Evolutionary conservation across 1,140 invertebrate genomes (phyloP), one percentile per base, ranked within the genome.

Genomic region (Temnothorax longispinosus): DNA sequence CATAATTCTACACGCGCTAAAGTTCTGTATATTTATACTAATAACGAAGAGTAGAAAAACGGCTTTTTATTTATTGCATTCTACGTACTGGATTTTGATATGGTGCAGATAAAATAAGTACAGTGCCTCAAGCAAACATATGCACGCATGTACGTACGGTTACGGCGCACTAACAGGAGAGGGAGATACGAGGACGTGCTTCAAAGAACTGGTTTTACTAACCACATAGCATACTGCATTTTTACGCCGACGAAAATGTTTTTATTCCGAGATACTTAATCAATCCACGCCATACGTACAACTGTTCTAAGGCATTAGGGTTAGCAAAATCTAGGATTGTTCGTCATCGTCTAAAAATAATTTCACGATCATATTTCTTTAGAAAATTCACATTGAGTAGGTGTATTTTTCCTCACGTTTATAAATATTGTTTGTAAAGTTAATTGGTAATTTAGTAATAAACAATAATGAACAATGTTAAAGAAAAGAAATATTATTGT

Each of bases 151-250:
- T 64, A 58, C 77, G 54, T 54, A 65, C 74, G 72, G 80, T 89
- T 87, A 89, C 58, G 72, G 71, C 75, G 80, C 41, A 74, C 74
- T 85, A 89, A 85, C 74, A 80, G 88, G 85, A 71, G 80, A 85
- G 86, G 76, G 58, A 78, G 86, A 90, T 89, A 65, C 87, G 89
- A 87, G 69, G 85, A 85, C 87, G 78, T 71, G 77, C 85, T 72
- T 32, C 84, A 75, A 84, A 80, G 87, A 92, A 92, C 91, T 91
- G 91, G 91, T 92, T 92, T 91, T 90, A 89, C 84, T 77, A 69
- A 89, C 80, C 86, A 75, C 85, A 82, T 91, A 88, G 89, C 78
- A 85, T 89, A 84, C 89, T 89, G 89, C 88, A 90, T 87, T 89
- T 89, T 67, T 87, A 80, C 64, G 69, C 74, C 85, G 86, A 89